A percentile compares a stretch with the other conserved stretches of the same genome.
phyloP scores from a whole-genome alignment of 2,888 invertebrate genomes.

The Troides oblongomaculatus region DNA sequence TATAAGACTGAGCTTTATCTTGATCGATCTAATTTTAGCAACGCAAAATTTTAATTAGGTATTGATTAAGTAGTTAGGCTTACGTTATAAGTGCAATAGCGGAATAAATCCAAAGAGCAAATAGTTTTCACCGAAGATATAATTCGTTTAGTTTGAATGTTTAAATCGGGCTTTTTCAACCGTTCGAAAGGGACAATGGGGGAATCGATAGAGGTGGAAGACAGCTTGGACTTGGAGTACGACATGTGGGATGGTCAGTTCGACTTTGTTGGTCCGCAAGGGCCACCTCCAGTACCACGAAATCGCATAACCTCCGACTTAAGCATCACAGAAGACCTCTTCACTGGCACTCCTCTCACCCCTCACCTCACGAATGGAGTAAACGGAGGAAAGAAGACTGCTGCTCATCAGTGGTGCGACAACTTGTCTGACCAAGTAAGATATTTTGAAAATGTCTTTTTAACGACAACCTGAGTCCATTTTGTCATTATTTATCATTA shows the following conservation, averaged over 20 bases:
- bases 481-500: conserved; percentile 2
- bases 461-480: not conserved
- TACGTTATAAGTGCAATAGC: conserved; percentile 61
- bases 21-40: conserved; percentile 60
- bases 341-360: conserved; percentile 69
- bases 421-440: conserved; percentile 83
- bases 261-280: conserved; percentile 86
- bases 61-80: conserved; percentile 44
- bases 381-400: conserved; percentile 79
- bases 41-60: conserved; percentile 53
- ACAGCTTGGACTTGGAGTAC: conserved; percentile 87
- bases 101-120: conserved; percentile 65
- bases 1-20: conserved; percentile 58
- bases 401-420: conserved; percentile 80
- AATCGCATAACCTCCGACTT: conserved; percentile 63
- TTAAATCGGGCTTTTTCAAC: conserved; percentile 71
- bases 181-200: conserved; percentile 70
- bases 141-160: conserved; percentile 56
- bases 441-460: conserved; percentile 3
- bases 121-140: conserved; percentile 42
- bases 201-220: conserved; percentile 72
- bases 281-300: conserved; percentile 57
- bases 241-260: conserved; percentile 95
- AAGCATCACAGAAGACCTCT: conserved; percentile 72
- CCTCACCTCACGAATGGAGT: conserved; percentile 70